phyloP scores from a whole-genome alignment of 2,113 vertebrate genomes.

The Rattus norvegicus region DNA sequence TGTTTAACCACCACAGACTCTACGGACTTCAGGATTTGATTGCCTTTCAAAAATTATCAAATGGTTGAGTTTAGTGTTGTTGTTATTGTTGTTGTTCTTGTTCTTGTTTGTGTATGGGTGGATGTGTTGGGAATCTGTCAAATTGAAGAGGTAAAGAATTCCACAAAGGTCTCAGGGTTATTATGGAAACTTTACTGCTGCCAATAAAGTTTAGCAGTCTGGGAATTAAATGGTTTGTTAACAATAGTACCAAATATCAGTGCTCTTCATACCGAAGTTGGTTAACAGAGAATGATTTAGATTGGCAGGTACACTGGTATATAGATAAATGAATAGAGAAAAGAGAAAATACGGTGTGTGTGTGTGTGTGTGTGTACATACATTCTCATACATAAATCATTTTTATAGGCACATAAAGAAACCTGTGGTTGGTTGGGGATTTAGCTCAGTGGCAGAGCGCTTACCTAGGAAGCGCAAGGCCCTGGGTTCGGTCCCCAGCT shows the following conservation, averaged over 20 bases:
- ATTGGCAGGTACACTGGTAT: neutral
- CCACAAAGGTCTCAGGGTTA: neutral
- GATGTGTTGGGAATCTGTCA: neutral
- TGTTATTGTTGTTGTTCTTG: neutral
- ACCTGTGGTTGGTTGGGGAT: neutral
- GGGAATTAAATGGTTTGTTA: neutral
- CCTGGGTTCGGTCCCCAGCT: too few species aligned
- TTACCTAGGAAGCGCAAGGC: too few species aligned
- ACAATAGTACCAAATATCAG: neutral
- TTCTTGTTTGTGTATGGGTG: neutral
- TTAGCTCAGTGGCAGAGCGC: too few species aligned
- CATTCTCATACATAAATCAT: neutral
- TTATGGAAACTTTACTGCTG: neutral
- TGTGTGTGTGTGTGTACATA: neutral
- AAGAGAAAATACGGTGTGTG: neutral
- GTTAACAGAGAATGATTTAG: neutral
- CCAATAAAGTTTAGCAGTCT: neutral
- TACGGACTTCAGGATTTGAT: neutral
- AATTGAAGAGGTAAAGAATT: neutral
- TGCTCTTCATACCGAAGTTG: neutral
- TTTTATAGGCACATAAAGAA: neutral
- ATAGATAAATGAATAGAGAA: neutral
- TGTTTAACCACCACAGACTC: neutral
- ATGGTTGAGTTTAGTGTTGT: neutral
- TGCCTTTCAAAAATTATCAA: neutral